Conservation (phyloP, 2,888 invertebrate species). For the Timema podura region DNA sequence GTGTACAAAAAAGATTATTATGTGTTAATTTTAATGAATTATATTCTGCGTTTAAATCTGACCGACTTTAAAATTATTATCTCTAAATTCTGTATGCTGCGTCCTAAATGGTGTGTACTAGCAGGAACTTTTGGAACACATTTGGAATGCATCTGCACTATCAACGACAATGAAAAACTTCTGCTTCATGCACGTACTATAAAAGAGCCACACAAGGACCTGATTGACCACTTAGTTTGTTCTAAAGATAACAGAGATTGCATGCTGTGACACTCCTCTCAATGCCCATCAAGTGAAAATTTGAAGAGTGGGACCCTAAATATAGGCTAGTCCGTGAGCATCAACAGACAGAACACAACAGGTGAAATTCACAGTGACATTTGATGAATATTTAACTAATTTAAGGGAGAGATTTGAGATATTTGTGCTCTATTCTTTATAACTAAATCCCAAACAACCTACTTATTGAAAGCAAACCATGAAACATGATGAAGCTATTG, state of each 20-base stretch:
- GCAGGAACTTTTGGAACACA: constrained; percentile 1
- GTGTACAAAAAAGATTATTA: not conserved
- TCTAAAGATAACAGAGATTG: not conserved
- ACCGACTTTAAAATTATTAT: not conserved
- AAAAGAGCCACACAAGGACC: not conserved
- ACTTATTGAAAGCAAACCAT: not conserved
- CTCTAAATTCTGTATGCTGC: not conserved
- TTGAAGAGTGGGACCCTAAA: not conserved
- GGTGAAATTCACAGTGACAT: not conserved
- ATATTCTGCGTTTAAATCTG: not conserved
- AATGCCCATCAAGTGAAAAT: not conserved
- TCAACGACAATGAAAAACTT: not conserved
- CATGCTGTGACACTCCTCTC: not conserved
- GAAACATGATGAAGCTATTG: not conserved
- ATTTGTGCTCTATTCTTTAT: not conserved
- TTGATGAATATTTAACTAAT: not conserved
- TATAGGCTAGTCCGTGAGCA: not conserved
- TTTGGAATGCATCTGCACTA: not conserved
- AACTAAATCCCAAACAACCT: not conserved
- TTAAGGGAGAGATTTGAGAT: not conserved
- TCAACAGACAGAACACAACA: not conserved
- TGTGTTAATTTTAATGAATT: not conserved
- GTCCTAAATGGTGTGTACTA: not conserved
- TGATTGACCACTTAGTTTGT: not conserved
- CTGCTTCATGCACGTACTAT: not conserved